Conservation (phyloP, 1,140 invertebrate genomes). For the Macrobrachium rosenbergii region DNA sequence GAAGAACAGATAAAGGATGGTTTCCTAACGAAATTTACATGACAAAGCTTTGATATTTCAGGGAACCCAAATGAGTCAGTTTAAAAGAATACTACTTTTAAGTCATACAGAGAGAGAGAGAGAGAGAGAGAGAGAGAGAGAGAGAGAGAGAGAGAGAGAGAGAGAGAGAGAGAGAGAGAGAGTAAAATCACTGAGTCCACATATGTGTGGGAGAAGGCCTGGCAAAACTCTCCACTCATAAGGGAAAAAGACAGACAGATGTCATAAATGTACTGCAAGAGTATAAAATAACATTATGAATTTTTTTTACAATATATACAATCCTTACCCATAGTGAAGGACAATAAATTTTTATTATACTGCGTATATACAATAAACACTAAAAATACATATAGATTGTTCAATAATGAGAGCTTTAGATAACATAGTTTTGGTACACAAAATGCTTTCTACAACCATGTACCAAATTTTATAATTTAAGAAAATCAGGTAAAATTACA, state of each 20-base stretch:
- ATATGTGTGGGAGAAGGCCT: slow-evolving; percentile 30
- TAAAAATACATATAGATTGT: slow-evolving; percentile 63
- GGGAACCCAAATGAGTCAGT: neutral
- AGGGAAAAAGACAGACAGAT: slow-evolving; percentile 36
- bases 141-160: neutral
- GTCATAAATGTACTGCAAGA: slow-evolving; percentile 41
- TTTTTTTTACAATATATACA: slow-evolving; percentile 59
- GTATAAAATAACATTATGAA: slow-evolving; percentile 62
- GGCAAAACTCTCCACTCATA: slow-evolving; percentile 45
- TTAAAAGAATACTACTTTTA: neutral
- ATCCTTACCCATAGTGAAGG: slow-evolving; percentile 50
- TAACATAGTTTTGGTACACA: slow-evolving; percentile 58
- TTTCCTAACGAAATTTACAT: too few relatives aligned
- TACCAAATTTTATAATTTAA: slow-evolving; percentile 50
- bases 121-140: too few relatives aligned
- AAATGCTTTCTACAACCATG: slow-evolving; percentile 59
- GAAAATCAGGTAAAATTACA: slow-evolving; percentile 57
- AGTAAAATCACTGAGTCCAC: neutral
- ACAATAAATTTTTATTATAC: slow-evolving; percentile 54
- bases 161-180: neutral
- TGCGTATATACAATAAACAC: slow-evolving; percentile 54
- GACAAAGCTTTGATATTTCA: neutral
- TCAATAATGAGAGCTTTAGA: slow-evolving; percentile 61
- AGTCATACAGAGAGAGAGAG: too few relatives aligned
- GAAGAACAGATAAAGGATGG: too few relatives aligned